A percentile compares a stretch with the other conserved stretches of the same genome.
phyloP scores from a whole-genome alignment of 2,888 invertebrate genomes.

The Apantesis nais region DNA sequence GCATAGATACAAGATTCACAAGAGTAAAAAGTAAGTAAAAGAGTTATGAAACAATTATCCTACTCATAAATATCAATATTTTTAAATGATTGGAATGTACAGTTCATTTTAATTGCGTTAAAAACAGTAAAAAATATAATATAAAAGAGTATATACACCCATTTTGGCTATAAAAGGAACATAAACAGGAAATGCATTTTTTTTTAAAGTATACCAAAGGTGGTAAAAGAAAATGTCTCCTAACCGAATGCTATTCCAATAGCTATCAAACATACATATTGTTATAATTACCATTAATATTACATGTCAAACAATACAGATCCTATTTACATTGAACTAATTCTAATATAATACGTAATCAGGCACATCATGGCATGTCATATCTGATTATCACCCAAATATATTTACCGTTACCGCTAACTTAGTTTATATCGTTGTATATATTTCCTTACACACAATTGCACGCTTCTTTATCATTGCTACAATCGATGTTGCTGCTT shows the following conservation, averaged over 20 bases:
- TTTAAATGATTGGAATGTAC: conserved; percentile 69
- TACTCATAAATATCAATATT: conserved; percentile 17
- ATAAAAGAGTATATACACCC: conserved; percentile 41
- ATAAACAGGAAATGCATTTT: conserved; percentile 56
- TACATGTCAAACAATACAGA: conserved; percentile 25
- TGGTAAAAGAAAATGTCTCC: conserved; percentile 36
- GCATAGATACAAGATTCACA: conserved; percentile 16
- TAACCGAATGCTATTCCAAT: conserved; percentile 49
- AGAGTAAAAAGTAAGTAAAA: conserved; percentile 13
- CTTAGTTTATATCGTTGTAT: conserved; percentile 27
- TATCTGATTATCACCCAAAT: conserved; percentile 47
- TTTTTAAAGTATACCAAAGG: conserved; percentile 33
- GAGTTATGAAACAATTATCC: conserved; percentile 17
- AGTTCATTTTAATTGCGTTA: conserved; percentile 52
- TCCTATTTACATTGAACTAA: conserved; percentile 43
- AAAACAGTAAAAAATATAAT: conserved; percentile 33
- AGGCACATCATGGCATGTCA: conserved; percentile 73
- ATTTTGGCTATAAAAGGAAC: conserved; percentile 63
- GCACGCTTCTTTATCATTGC: background rate
- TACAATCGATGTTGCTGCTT: background rate
- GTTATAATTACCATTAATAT: conserved; percentile 18
- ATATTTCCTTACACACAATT: conserved; percentile 13
- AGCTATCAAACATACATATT: conserved; percentile 41
- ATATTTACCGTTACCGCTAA: conserved; percentile 25
- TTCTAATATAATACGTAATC: conserved; percentile 48